Evolutionary conservation across 2,797 vertebrate genomes (phyloP).

Genomic region (Botia almorhae): DNA sequence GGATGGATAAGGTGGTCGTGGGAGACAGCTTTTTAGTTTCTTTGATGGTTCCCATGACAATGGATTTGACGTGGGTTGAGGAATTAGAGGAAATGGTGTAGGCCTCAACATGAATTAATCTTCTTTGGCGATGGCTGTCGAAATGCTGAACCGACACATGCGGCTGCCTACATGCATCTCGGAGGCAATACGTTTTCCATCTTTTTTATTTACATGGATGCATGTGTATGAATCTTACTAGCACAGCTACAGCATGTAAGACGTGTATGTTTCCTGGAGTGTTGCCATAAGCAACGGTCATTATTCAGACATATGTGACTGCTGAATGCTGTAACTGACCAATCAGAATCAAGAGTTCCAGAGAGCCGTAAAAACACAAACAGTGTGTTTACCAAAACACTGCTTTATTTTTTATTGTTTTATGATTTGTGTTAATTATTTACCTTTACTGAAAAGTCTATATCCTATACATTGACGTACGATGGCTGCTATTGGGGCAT

Average conservation of each 20-base stretch:
- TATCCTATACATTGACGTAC: background rate
- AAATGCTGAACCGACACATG: conserved; percentile 19
- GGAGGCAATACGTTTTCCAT: background rate
- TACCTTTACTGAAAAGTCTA: too few relatives aligned
- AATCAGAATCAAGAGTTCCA: background rate
- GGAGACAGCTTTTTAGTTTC: background rate
- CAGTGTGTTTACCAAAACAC: background rate
- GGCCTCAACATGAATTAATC: conserved; percentile 45
- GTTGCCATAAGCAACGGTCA: background rate
- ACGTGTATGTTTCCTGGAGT: background rate
- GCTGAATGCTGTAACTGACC: background rate
- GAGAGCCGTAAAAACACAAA: background rate
- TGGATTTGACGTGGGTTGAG: conserved; percentile 15
- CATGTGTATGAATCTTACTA: background rate
- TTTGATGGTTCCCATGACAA: conserved; percentile 27
- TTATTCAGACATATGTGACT: background rate
- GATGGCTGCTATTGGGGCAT: background rate
- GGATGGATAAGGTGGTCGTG: conserved; percentile 4
- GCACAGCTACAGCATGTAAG: background rate
- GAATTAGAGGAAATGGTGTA: conserved; percentile 10
- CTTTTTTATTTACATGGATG: background rate
- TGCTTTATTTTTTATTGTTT: background rate
- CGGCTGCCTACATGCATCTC: conserved; percentile 27
- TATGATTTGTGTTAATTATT: background rate
- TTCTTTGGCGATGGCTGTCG: conserved; percentile 17